A percentile compares a stretch with the other conserved stretches of the same genome.
Conservation (phyloP, 2,888 invertebrate species). For the Chamaedrilus cognettii region DNA sequence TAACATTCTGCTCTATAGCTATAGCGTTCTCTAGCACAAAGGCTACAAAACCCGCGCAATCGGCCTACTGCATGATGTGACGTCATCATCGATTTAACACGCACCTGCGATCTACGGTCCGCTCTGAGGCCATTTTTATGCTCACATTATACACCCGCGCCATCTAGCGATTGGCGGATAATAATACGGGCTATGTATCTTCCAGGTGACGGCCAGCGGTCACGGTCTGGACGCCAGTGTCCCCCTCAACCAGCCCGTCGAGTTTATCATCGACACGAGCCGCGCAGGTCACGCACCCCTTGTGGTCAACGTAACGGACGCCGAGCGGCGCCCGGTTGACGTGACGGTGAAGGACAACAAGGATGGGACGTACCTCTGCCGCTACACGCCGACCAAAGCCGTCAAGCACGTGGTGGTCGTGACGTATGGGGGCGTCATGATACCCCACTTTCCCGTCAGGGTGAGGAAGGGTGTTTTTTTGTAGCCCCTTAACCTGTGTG, state of each 20-base stretch:
- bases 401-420: conserved; percentile 75
- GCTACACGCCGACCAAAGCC: conserved; percentile 68
- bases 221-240: conserved; percentile 57
- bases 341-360: conserved; percentile 55
- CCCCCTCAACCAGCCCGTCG: conserved; percentile 66
- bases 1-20: too few relatives aligned
- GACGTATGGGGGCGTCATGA: conserved; percentile 80
- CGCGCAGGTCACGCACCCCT: conserved; percentile 70
- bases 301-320: conserved; percentile 66
- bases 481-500: too few relatives aligned
- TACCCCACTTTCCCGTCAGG: conserved; percentile 79
- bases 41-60: too few relatives aligned
- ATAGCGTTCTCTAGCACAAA: too few relatives aligned
- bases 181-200: too few relatives aligned
- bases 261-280: conserved; percentile 75
- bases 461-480: conserved; percentile 47
- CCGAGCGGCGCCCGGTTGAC: conserved; percentile 56
- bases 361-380: conserved; percentile 57
- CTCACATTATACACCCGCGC: too few relatives aligned
- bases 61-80: too few relatives aligned
- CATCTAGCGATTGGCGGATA: too few relatives aligned
- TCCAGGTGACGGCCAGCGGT: conserved; percentile 42
- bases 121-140: too few relatives aligned
- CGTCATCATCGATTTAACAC: too few relatives aligned
- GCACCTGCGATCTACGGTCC: too few relatives aligned